Evolutionary conservation across 1,140 invertebrate species (phyloP).

Genomic region (Zelostemma sp.): DNA sequence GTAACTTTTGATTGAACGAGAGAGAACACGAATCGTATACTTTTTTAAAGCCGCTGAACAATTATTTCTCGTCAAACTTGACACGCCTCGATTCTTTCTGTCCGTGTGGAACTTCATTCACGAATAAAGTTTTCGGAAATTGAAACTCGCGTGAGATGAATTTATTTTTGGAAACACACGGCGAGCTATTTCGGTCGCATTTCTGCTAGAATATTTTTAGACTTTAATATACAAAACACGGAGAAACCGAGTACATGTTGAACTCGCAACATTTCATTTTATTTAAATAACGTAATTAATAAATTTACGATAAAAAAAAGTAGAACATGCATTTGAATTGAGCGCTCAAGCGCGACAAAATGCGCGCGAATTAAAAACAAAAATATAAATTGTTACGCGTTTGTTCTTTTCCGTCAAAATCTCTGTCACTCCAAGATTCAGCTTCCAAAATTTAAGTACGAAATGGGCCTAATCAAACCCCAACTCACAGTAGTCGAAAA

Average conservation of each 20-base stretch:
- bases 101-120: neutral
- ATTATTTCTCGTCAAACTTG: no score
- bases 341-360: no score
- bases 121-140: conserved; percentile 19
- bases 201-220: conserved; percentile 35
- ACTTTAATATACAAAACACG: neutral
- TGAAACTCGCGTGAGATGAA: conserved; percentile 21
- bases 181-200: neutral
- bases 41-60: no score
- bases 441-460: conserved; percentile 30
- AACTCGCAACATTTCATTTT: no score
- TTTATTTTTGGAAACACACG: conserved; percentile 34
- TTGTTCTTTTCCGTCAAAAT: neutral
- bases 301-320: no score
- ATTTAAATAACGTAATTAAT: no score
- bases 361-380: neutral
- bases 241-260: no score
- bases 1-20: neutral
- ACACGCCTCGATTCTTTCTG: no score
- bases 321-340: no score
- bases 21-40: no score
- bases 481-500: conserved; percentile 39
- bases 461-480: conserved; percentile 45
- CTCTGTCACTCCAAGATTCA: neutral
- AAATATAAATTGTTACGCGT: neutral